Base-by-base conservation (phyloP, 2,797 vertebrate genomes). In the Acrocephalus scirpaceus region DNA sequence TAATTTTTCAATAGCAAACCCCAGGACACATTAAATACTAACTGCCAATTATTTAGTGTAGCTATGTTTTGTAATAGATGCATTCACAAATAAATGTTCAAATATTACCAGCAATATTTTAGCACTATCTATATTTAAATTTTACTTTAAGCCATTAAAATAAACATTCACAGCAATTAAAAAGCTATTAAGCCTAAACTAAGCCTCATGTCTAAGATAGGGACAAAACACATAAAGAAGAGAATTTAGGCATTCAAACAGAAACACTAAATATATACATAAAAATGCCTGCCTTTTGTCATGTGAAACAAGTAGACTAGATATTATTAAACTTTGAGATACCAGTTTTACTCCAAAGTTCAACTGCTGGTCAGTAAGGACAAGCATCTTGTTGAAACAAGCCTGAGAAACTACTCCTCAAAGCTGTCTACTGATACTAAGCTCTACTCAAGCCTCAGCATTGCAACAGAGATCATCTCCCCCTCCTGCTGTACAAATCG, bases 401-500 rank as follows among this genome's bases (percentile, higher is more conserved):
- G 71, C 18, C 40, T 71, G 32, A 87, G 34, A 61, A 73, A 50
- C 21, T 22, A 67, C 34, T 89, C 13, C 48, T 75, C 27, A 62
- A 73, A 70, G 71, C 58, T 69, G 44, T 3, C 0, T 0, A 12
- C n/a, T 44, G 57, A 29, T 23, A 76, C 0, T 17, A 78, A 66
- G n/a, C 26, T 62, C 44, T 57, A 40, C 13, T 25, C 22, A 69
- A 86, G n/a, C 48, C 34, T 72, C 45, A 86, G 11, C 20, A 42
- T 1, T 23, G 27, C 51, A 72, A 66, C 5, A 27, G 44, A 56
- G 29, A 88, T 47, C 13, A 62, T 53, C 40, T 51, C 20, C 51
- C 58, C 25, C 58, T 73, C 69, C 61, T 4, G 4, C 26, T 72
- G 60, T 4, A 27, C 3, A 85, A 82, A 76, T 0, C 50, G 65